Base-by-base conservation (phyloP, 2,888 invertebrate genomes). In the Argyresthia goedartella region DNA sequence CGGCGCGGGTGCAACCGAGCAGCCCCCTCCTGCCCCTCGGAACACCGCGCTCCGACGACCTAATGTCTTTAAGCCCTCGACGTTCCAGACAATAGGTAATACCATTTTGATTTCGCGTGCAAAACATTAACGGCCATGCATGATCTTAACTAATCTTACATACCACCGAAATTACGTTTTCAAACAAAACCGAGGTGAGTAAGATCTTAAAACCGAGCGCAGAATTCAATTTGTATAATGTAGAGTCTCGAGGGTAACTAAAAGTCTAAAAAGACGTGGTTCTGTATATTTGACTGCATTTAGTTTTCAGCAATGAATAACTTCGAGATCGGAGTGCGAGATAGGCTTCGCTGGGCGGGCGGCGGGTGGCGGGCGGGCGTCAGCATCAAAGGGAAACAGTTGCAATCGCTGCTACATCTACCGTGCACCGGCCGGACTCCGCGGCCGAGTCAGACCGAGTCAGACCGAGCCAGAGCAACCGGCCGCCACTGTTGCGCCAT, bases 181-280 rank as follows among this genome's bases (percentile, higher is more conserved):
- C 11, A 39, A 39, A 11, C 10, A 39, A 39, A 11, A 39, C 39
- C n/a, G 39, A 39, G n/a, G 39, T 25, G 25, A 25, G 25, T 25
- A 25, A 25, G 25, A 25, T 25, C 25, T 25, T 25, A 25, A 25
- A 25, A 25, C 25, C 44, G 10, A n/a, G 33, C 33, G 59, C 57
- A 57, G 64, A 65, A 75, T 73, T 76, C 72, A 84, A 84, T 82
- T 80, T 79, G 73, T 69, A 69, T 82, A 84, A 82, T 84, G 84
- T 69, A 77, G 78, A 69, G 74, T 81, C 77, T 74, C 63, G n/a
- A n/a, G 67, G 62, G 67, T 67, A 68, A 65, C 67, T 67, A 61
- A 69, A 74, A 66, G 72, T 61, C 74, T 69, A 73, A 81, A 80
- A 78, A 77, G 76, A 73, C 67, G 65, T 67, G 69, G 69, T 67